A percentile compares a stretch with the other conserved stretches of the same genome.
Conservation (phyloP, 2,797 vertebrate species). For the Eupleurogrammus muticus region DNA sequence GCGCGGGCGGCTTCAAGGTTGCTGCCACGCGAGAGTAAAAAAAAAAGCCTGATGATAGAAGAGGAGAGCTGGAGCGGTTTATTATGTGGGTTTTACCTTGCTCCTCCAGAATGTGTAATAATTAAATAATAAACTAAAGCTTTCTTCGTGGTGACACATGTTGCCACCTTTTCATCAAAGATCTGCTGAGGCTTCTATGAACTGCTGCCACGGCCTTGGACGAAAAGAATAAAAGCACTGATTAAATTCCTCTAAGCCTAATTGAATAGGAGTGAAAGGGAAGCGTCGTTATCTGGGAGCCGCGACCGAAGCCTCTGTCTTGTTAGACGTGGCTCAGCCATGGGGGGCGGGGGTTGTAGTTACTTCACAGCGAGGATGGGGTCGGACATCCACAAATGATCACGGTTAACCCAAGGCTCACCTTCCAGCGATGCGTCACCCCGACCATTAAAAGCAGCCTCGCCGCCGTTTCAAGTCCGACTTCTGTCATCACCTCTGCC, state of each 20-base stretch:
- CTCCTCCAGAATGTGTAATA: constrained; percentile 38
- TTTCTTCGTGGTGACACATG: constrained; percentile 42
- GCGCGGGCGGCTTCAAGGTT: constrained; percentile 65
- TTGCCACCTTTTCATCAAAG: constrained; percentile 28
- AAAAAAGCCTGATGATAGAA: constrained; percentile 50
- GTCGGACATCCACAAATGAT: constrained; percentile 26
- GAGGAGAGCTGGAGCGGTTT: constrained; percentile 36
- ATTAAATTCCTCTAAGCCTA: constrained; percentile 42
- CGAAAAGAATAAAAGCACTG: constrained; percentile 12
- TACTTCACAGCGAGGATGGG: constrained; percentile 53
- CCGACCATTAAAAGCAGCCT: neutral
- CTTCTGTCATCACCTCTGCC: constrained; percentile 28
- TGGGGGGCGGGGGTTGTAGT: constrained; percentile 42
- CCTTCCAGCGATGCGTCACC: constrained; percentile 10
- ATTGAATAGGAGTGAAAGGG: constrained; percentile 46
- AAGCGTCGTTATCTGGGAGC: constrained; percentile 30
- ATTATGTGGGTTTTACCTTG: constrained; percentile 44
- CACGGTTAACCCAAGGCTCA: constrained; percentile 33
- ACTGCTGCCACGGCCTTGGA: constrained; percentile 26
- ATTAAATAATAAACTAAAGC: constrained; percentile 42
- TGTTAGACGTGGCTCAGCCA: constrained; percentile 55
- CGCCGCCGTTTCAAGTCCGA: constrained; percentile 8
- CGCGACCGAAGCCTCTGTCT: constrained; percentile 58
- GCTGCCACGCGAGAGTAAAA: constrained; percentile 48
- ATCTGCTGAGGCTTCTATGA: constrained; percentile 14